Percentiles rank a stretch among this genome's conserved stretches.
Conservation (phyloP, 2,888 invertebrate genomes). For the Camptogramma bilineatum region DNA sequence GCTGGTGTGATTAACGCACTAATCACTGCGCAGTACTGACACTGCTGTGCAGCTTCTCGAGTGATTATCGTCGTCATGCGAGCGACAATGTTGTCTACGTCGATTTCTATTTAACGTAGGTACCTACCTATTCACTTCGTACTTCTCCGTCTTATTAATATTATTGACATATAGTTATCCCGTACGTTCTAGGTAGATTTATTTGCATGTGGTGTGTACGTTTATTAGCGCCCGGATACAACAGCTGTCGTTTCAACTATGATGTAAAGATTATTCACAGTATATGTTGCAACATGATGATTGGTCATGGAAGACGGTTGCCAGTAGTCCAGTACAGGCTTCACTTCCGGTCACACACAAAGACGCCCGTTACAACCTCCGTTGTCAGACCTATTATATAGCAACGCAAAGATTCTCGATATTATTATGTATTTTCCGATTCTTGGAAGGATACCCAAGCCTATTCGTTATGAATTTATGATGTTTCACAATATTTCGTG, state of each 20-base stretch:
- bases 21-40: conserved; percentile 58
- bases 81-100: conserved; percentile 16
- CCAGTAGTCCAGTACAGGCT: conserved; percentile 13
- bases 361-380: conserved; percentile 19
- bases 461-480: not conserved
- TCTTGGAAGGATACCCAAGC: conserved; percentile 10
- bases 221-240: conserved; percentile 13
- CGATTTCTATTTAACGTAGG: conserved; percentile 16
- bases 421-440: conserved; percentile 1
- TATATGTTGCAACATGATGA: conserved; percentile 16
- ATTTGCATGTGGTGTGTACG: conserved; percentile 6
- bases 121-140: conserved; percentile 8
- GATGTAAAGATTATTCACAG: conserved; percentile 20
- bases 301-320: conserved; percentile 22
- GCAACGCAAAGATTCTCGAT: not conserved
- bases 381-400: conserved; percentile 11
- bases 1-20: conserved; percentile 77
- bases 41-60: conserved; percentile 25
- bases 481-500: conserved; percentile 8
- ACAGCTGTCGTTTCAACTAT: conserved; percentile 6
- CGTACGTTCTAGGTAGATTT: not conserved
- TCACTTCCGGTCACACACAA: conserved; percentile 25
- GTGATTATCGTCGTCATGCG: conserved; percentile 33
- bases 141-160: not conserved
- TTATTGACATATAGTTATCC: not conserved